Evolutionary conservation across 2,888 invertebrate genomes (phyloP).

Genomic region (Willowsia nigromaculata): DNA sequence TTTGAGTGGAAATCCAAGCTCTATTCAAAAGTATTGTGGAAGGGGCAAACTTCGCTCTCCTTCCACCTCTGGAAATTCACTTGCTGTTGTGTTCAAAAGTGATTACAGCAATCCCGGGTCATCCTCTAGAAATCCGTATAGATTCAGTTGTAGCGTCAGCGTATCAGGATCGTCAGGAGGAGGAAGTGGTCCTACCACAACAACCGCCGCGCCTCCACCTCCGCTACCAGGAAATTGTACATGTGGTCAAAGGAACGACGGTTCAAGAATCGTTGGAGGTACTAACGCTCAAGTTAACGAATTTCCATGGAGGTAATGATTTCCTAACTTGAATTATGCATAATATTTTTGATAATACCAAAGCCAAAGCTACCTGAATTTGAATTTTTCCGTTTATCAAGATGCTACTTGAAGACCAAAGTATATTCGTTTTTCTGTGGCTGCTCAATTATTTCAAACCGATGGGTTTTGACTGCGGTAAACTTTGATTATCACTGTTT

Average conservation of each 20-base stretch:
- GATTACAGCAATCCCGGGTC: constrained; percentile 38
- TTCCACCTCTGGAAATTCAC: constrained; percentile 30
- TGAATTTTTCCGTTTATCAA: too few species aligned
- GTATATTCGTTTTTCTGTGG: constrained; percentile 50
- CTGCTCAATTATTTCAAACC: constrained; percentile 58
- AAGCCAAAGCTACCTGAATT: too few species aligned
- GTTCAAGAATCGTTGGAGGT: constrained; percentile 75
- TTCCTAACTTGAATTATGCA: not conserved
- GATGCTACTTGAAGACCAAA: constrained; percentile 48
- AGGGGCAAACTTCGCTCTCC: not conserved
- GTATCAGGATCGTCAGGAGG: not conserved
- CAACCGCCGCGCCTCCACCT: not conserved
- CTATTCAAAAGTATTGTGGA: constrained; percentile 62
- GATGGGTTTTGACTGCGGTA: constrained; percentile 71
- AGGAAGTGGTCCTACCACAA: not conserved
- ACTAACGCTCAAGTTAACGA: constrained; percentile 40
- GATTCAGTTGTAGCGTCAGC: constrained; percentile 35
- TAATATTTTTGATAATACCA: not conserved
- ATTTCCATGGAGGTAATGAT: constrained; percentile 74
- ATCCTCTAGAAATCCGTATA: not conserved
- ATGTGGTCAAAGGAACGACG: constrained; percentile 61
- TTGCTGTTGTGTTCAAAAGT: constrained; percentile 61
- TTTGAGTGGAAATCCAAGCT: constrained; percentile 59
- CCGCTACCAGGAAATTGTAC: constrained; percentile 1
- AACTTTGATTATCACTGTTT: too few species aligned